Evolutionary conservation across 1,140 invertebrate genomes (phyloP).

Genomic region (Ceratitis capitata): DNA sequence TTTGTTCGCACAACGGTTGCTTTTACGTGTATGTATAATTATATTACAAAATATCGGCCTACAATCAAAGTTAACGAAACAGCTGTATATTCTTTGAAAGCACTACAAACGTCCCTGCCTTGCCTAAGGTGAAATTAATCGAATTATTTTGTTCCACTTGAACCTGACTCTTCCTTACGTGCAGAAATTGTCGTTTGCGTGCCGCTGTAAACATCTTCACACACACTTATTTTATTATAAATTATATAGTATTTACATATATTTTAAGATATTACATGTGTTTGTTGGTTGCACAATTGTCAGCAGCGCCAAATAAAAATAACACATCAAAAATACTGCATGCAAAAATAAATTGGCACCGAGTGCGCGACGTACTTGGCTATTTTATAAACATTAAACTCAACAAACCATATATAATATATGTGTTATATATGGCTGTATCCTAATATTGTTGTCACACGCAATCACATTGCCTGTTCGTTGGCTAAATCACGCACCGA

Average conservation of each 20-base stretch:
- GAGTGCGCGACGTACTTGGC: neutral
- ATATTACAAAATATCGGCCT: no score
- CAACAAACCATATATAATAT: neutral
- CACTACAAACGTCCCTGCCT: no score
- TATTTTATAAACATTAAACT: neutral
- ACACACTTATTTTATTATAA: neutral
- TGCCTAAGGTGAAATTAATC: no score
- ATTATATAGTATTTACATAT: neutral
- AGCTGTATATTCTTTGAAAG: no score
- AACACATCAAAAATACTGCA: neutral
- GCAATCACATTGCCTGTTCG: neutral
- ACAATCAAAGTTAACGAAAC: no score
- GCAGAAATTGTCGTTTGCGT: no score
- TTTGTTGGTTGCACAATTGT: conserved; percentile 21
- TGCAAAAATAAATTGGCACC: conserved; percentile 14
- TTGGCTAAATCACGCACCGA: neutral
- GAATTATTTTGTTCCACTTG: no score
- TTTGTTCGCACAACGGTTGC: no score
- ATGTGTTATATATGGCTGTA: neutral
- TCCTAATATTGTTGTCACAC: neutral
- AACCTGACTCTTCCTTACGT: no score
- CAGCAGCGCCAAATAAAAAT: neutral
- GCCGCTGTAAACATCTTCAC: neutral
- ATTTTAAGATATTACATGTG: neutral
- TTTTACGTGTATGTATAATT: no score